Evolutionary conservation across 2,113 vertebrate species (phyloP), one percentile per base, ranked within the genome.

Genomic region (Hypanus sabinus): DNA sequence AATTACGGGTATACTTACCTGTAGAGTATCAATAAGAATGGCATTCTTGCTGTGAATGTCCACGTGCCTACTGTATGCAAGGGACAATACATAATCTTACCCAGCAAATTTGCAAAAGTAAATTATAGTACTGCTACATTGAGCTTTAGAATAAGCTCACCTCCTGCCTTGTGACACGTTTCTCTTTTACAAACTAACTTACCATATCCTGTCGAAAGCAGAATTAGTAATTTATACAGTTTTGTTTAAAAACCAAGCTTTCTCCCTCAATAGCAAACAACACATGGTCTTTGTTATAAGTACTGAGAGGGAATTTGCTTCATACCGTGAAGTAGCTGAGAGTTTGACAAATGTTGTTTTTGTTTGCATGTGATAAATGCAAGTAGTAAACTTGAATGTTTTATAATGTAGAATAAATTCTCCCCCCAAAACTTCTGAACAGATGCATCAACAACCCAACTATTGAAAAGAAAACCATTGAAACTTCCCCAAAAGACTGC

Each of bases 1-100:
- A 92, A 92, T 33, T 8, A 46, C 65, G 38, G 65, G 71, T 92
- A 38, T 92, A 92, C 33, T 71, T 38, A 92, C 71, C 68, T 93
- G 91, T 70, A 30, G 73, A 73, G 38, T 24, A 68, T 93, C 91
- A 93, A 30, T 33, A 73, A 73, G 38, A 75, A 46, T 73, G 22
- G 9, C 10, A 75, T 73, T 73, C 33, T 93, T 46, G 22, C 73
- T 71, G 27, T 93, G 36, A 3, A 9, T 46, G 36, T 93, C 68
- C 6, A 27, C 46, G 38, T 93, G 91, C 27, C 22, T 93, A 38
- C 20, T 55, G 70, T 75, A 73, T 93, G 55, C 71, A 55, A 12
- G n/a, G 11, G 22, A 38, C 33, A 73, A 70, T 55, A 16, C 38
- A 93, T 36, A 73, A 24, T 55, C 22, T 6, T 36, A 68, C 10